Evolutionary conservation across 2,888 invertebrate genomes (phyloP).

Genomic region (Acleris sparsana): DNA sequence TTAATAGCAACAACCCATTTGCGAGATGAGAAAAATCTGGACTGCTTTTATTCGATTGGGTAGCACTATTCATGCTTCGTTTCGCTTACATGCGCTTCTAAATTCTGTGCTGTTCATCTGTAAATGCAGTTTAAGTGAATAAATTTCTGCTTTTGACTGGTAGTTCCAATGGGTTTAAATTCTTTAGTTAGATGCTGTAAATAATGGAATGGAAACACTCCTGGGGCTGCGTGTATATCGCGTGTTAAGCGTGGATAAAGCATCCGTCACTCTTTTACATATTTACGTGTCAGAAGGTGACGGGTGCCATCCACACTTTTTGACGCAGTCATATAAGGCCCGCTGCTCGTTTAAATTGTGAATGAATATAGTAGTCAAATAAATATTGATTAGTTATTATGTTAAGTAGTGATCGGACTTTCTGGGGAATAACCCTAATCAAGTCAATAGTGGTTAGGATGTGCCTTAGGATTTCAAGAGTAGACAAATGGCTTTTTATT

Average conservation of each 20-base stretch:
- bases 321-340: too few relatives aligned
- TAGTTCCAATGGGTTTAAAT: neutral
- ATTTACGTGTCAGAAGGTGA: too few relatives aligned
- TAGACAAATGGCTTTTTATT: too few relatives aligned
- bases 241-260: too few relatives aligned
- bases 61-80: slow-evolving; percentile 27
- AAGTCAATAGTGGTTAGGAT: too few relatives aligned
- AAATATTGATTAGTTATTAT: neutral
- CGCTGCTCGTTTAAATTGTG: neutral
- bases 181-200: neutral
- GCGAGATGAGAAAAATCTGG: slow-evolving; percentile 10
- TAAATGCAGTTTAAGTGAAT: slow-evolving; percentile 20
- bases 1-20: slow-evolving; percentile 5
- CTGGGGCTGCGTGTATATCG: too few relatives aligned
- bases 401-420: too few relatives aligned
- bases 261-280: too few relatives aligned
- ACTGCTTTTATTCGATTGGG: slow-evolving; percentile 16
- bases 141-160: slow-evolving; percentile 10
- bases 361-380: neutral
- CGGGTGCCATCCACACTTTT: too few relatives aligned
- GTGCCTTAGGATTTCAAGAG: too few relatives aligned
- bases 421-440: too few relatives aligned
- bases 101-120: slow-evolving; percentile 19
- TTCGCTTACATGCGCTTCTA: slow-evolving; percentile 21
- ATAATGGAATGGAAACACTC: neutral